These are phyloP conservation scores for Cosmorhoe ocellata DNA, from an alignment of 2,888 invertebrate genomes.

Conservation along the genomic window DNA sequence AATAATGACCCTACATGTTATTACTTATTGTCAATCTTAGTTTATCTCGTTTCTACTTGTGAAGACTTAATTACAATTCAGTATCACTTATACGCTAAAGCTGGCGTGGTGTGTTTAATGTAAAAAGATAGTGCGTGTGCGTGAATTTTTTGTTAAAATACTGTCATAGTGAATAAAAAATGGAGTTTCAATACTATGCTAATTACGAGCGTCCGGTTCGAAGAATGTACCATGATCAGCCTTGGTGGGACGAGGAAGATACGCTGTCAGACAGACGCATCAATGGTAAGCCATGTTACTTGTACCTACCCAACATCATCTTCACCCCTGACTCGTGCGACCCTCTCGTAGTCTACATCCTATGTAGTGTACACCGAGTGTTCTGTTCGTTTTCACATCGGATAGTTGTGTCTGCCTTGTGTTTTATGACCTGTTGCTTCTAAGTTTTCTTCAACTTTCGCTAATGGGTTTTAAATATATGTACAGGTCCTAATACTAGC, in stretches of 20 bases:
- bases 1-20: conserved; percentile 52
- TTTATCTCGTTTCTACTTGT: conserved; percentile 69
- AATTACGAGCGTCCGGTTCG: conserved; percentile 60
- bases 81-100: conserved; percentile 61
- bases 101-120: conserved; percentile 52
- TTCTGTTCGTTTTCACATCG: conserved; percentile 3
- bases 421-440: conserved; percentile 5
- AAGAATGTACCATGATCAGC: conserved; percentile 62
- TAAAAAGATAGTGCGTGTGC: conserved; percentile 35
- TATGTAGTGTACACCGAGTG: too few relatives aligned
- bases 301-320: not conserved
- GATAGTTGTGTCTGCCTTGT: conserved; percentile 8
- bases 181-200: conserved; percentile 77
- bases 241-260: conserved; percentile 77
- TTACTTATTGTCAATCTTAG: conserved; percentile 51
- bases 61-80: conserved; percentile 63
- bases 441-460: not conserved
- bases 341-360: not conserved
- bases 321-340: not conserved
- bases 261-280: conserved; percentile 68
- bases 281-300: conserved; percentile 56
- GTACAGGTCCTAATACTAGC: too few relatives aligned
- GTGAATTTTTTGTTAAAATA: conserved; percentile 37
- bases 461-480: not conserved
- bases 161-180: conserved; percentile 42